Evolutionary conservation across 1,140 invertebrate genomes (phyloP).

Genomic region (Cecropterus lyciades): DNA sequence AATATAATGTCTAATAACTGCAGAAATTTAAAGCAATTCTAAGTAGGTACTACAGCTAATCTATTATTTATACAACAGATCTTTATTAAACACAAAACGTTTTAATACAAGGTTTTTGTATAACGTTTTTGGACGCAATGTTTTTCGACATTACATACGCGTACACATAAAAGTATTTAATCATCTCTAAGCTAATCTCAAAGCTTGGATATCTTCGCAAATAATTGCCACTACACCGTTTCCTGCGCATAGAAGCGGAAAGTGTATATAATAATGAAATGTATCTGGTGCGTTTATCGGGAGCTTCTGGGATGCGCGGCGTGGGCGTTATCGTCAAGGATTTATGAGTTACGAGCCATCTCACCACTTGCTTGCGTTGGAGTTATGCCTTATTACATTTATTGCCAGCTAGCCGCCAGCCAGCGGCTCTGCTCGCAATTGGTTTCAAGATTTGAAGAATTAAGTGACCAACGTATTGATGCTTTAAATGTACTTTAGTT

Average conservation of each 20-base stretch:
- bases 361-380: slow-evolving; percentile 23
- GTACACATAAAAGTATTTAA: background rate
- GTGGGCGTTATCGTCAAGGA: slow-evolving; percentile 21
- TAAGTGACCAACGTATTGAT: too few relatives aligned
- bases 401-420: background rate
- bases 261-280: slow-evolving; percentile 35
- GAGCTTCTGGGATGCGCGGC: slow-evolving; percentile 35
- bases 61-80: too few relatives aligned
- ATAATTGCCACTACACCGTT: slow-evolving; percentile 20
- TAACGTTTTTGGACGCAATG: too few relatives aligned
- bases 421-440: too few relatives aligned
- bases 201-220: slow-evolving; percentile 14
- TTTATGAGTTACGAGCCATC: slow-evolving; percentile 33
- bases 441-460: too few relatives aligned
- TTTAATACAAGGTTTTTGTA: too few relatives aligned
- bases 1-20: too few relatives aligned
- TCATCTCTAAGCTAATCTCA: background rate
- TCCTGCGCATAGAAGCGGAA: slow-evolving; percentile 30
- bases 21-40: too few relatives aligned
- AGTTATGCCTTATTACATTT: slow-evolving; percentile 29
- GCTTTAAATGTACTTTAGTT: too few relatives aligned
- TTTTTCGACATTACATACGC: too few relatives aligned
- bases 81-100: too few relatives aligned
- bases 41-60: too few relatives aligned
- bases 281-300: slow-evolving; percentile 34